Conservation (phyloP, 2,888 invertebrate genomes). For the Drosophila seclusa region DNA sequence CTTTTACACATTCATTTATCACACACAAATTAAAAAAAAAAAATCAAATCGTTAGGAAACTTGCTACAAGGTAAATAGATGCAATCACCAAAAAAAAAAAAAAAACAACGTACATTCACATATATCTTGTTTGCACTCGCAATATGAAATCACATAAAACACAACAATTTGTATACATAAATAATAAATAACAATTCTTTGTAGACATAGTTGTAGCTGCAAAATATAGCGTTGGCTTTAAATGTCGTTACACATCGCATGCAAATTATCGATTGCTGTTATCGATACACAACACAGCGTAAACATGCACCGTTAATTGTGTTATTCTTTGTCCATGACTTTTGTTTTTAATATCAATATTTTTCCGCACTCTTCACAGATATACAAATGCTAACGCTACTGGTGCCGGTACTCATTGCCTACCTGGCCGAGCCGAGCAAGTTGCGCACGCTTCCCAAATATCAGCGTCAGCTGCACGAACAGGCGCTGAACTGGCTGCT, state of each 20-base stretch:
- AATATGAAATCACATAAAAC: slow-evolving; percentile 35
- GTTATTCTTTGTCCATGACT: not conserved
- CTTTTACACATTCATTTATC: slow-evolving; percentile 49
- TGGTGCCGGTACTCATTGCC: slow-evolving; percentile 96
- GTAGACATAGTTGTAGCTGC: slow-evolving; percentile 42
- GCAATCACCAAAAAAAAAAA: slow-evolving; percentile 37
- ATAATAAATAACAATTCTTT: slow-evolving; percentile 19
- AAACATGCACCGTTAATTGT: slow-evolving; percentile 27
- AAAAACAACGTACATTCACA: slow-evolving; percentile 32
- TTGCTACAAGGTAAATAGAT: slow-evolving; percentile 87
- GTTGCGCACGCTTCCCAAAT: slow-evolving; percentile 87
- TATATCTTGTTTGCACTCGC: slow-evolving; percentile 43
- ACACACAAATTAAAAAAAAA: slow-evolving; percentile 34
- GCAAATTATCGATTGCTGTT: slow-evolving; percentile 32
- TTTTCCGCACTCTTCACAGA: slow-evolving; percentile 86
- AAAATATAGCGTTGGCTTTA: slow-evolving; percentile 57
- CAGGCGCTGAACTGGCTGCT: slow-evolving; percentile 95
- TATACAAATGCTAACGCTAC: slow-evolving; percentile 93
- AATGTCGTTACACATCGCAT: slow-evolving; percentile 67
- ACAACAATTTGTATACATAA: slow-evolving; percentile 10
- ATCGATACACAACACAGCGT: slow-evolving; percentile 2
- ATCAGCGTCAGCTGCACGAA: slow-evolving; percentile 92
- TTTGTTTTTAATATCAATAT: not conserved
- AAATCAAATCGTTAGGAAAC: slow-evolving; percentile 85
- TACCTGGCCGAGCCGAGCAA: slow-evolving; percentile 91